Conservation (phyloP, 2,797 vertebrate species). For the Spinus olivaceus region DNA sequence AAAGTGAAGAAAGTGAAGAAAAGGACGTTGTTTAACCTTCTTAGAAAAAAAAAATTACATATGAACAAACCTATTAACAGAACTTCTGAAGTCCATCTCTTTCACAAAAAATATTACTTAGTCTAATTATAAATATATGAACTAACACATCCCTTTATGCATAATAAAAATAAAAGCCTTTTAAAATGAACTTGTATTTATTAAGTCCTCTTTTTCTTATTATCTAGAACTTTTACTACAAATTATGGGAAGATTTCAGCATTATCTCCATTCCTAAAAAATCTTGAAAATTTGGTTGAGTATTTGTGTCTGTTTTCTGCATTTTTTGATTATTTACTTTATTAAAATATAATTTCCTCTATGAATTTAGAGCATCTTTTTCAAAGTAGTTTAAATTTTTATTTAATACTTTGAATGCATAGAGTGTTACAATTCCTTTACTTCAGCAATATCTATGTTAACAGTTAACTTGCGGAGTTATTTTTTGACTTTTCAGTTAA, state of each 20-base stretch:
- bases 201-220: neutral
- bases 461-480: neutral
- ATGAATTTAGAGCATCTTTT: neutral
- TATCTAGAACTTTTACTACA: neutral
- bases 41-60: neutral
- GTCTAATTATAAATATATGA: neutral
- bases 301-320: neutral
- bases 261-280: neutral
- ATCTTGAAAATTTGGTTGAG: neutral
- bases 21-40: neutral
- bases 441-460: neutral
- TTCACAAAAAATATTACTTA: neutral
- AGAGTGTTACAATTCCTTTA: neutral
- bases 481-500: neutral
- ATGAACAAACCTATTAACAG: neutral
- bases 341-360: neutral
- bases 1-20: neutral
- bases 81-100: neutral
- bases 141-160: accelerated
- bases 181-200: neutral
- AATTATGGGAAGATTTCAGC: neutral
- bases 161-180: neutral
- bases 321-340: neutral
- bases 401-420: neutral
- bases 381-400: neutral